Percentiles rank a stretch among this genome's conserved stretches.
Evolutionary conservation across 2,888 invertebrate species (phyloP).

Genomic region (Germaria angustata): DNA sequence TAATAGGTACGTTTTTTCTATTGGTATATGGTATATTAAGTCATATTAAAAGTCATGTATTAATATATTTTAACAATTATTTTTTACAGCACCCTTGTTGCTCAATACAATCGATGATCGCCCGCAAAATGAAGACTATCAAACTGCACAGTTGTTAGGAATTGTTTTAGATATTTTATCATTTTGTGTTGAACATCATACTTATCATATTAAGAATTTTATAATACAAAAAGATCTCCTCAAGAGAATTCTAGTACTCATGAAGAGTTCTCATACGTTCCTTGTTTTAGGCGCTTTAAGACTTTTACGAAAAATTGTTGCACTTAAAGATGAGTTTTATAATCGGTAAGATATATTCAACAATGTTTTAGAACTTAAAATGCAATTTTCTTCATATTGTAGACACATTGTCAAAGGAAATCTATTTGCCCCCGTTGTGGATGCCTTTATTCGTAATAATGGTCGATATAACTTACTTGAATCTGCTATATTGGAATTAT

Average conservation of each 20-base stretch:
- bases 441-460: constrained; percentile 97
- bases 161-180: constrained; percentile 96
- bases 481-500: constrained; percentile 99
- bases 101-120: constrained; percentile 94
- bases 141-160: constrained; percentile 96
- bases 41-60: too few relatives aligned
- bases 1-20: constrained; percentile 86
- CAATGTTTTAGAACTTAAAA: neutral
- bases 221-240: constrained; percentile 98
- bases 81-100: constrained; percentile 88
- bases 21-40: too few relatives aligned
- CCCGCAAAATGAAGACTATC: constrained; percentile 96
- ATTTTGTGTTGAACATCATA: constrained; percentile 99
- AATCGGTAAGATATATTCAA: constrained; percentile 81
- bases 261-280: constrained; percentile 98
- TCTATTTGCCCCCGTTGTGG: constrained; percentile 96
- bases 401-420: constrained; percentile 96
- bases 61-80: too few relatives aligned
- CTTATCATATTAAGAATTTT: constrained; percentile 98
- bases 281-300: constrained; percentile 97
- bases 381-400: neutral
- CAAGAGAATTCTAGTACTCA: constrained; percentile 95
- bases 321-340: constrained; percentile 99
- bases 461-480: constrained; percentile 99
- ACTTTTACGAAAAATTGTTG: constrained; percentile 97